Evolutionary conservation across 1,140 invertebrate genomes (phyloP).

Genomic region (Argopecten irradians): DNA sequence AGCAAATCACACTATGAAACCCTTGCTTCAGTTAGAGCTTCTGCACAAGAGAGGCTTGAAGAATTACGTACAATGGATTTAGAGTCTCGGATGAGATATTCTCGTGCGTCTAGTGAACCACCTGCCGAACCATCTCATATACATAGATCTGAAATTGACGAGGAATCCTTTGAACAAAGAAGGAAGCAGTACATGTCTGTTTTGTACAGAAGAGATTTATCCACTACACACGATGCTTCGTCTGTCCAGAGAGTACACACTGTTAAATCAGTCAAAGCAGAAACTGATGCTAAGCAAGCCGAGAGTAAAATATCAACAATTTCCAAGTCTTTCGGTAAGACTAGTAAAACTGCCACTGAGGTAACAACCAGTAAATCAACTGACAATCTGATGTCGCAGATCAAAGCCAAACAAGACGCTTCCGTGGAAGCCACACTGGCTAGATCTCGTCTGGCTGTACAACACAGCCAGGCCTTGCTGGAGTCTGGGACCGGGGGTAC

Average conservation of each 20-base stretch:
- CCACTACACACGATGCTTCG: not conserved
- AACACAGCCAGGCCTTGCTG: not conserved
- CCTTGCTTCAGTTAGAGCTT: not conserved
- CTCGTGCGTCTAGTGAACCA: not conserved
- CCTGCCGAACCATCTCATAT: not conserved
- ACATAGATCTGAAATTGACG: not conserved
- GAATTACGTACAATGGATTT: not conserved
- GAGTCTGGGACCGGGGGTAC: not conserved
- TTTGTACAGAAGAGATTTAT: not conserved
- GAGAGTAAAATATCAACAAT: not conserved
- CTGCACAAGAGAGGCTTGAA: not conserved
- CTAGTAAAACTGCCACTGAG: not conserved
- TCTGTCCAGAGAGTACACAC: not conserved
- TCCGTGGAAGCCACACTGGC: not conserved
- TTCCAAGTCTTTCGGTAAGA: not conserved
- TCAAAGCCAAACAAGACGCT: not conserved
- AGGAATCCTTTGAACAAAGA: not conserved
- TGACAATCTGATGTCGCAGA: not conserved
- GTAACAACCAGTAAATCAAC: not conserved
- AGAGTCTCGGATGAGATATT: not conserved
- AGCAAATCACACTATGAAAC: not conserved
- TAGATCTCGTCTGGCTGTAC: not conserved
- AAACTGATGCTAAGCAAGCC: not conserved
- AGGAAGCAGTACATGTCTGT: not conserved
- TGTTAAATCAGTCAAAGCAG: not conserved